Conservation (phyloP, 2,113 vertebrate species). For the Thalassoma bifasciatum region DNA sequence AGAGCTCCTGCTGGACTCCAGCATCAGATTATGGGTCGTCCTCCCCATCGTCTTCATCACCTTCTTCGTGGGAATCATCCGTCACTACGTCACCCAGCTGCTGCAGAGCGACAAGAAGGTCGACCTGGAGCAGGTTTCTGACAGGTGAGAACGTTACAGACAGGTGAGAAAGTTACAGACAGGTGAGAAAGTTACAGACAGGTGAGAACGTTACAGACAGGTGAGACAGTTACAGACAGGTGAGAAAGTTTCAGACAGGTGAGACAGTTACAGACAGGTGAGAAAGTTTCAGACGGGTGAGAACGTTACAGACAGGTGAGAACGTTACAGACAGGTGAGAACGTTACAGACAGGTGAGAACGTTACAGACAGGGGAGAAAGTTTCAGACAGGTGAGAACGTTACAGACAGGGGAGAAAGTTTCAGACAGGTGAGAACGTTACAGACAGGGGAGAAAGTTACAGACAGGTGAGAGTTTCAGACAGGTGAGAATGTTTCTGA, state of each 20-base stretch:
- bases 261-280: conserved; percentile 84
- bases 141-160: conserved; percentile 84
- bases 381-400: conserved; percentile 84
- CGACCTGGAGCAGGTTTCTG: conserved; percentile 83
- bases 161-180: no score
- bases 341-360: conserved; percentile 85
- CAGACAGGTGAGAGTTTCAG: conserved; percentile 85
- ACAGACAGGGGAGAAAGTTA: conserved; percentile 84
- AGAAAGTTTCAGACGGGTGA: no score
- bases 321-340: no score
- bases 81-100: conserved; percentile 86
- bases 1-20: conserved; percentile 86
- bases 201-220: no score
- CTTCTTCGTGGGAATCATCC: conserved; percentile 84
- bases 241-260: conserved; percentile 88
- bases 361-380: no score
- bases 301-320: conserved; percentile 86
- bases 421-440: conserved; percentile 84
- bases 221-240: no score
- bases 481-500: conserved; percentile 86
- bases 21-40: conserved; percentile 88
- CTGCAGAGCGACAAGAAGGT: conserved; percentile 84
- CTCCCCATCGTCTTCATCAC: conserved; percentile 88
- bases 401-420: no score
- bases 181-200: no score